Percentiles rank a stretch among this genome's conserved stretches.
phyloP scores from a whole-genome alignment of 2,797 vertebrate genomes.

The Threskiornis aethiopicus region DNA sequence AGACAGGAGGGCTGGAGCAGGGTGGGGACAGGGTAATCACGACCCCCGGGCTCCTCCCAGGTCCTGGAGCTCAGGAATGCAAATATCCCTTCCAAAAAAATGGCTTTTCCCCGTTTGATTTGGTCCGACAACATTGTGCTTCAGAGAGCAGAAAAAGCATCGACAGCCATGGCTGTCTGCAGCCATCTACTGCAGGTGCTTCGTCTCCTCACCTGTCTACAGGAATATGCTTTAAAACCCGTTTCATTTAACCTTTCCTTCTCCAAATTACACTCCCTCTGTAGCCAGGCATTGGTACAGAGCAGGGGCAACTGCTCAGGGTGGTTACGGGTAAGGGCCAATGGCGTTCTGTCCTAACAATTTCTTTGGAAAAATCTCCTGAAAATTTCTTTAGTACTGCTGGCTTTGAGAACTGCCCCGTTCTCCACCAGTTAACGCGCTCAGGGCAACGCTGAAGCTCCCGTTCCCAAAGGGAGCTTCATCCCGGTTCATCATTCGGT shows the following conservation, averaged over 20 bases:
- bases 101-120: not conserved
- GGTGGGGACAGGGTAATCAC: not conserved
- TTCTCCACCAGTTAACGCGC: not conserved
- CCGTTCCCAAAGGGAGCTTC: not conserved
- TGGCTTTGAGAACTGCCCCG: not conserved
- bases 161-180: not conserved
- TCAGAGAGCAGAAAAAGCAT: slow-evolving; percentile 12
- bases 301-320: not conserved
- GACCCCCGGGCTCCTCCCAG: not conserved
- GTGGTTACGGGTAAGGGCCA: not conserved
- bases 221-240: not conserved
- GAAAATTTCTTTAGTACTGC: not conserved
- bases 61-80: not conserved
- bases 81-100: not conserved
- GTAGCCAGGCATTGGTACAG: not conserved
- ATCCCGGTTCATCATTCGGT: not conserved
- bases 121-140: slow-evolving; percentile 45
- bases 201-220: not conserved
- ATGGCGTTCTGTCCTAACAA: not conserved
- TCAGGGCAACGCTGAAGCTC: not conserved
- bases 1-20: not conserved
- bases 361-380: not conserved
- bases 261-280: not conserved
- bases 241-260: not conserved
- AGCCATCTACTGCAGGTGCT: not conserved